Percentiles rank a stretch among this genome's conserved stretches.
These are phyloP conservation scores for Gibbula magus DNA, from an alignment of 2,888 invertebrate genomes.

Conservation along the genomic window DNA sequence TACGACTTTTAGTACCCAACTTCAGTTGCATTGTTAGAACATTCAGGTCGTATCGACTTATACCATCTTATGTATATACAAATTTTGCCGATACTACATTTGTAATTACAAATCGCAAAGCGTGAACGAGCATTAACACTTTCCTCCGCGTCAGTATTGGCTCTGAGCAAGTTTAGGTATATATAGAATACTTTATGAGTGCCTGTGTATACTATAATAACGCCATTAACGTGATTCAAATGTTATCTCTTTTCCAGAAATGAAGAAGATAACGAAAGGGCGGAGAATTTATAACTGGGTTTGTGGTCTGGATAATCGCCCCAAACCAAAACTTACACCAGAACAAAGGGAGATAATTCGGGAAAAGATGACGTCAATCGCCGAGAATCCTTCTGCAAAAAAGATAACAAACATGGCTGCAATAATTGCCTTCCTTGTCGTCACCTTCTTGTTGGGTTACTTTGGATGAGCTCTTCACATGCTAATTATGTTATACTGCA, in stretches of 20 bases:
- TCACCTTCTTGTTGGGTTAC: constrained; percentile 68
- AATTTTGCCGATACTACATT: no score
- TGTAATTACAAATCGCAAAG: no score
- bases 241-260: background rate
- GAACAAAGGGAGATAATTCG: constrained; percentile 53
- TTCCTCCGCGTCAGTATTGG: no score
- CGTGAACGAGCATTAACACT: no score
- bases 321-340: constrained; percentile 45
- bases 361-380: constrained; percentile 64
- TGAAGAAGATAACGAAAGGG: constrained; percentile 3
- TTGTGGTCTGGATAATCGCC: constrained; percentile 58
- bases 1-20: no score
- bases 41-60: no score
- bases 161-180: no score
- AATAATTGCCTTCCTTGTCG: constrained; percentile 49
- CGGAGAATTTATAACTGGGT: constrained; percentile 52
- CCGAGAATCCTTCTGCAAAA: constrained; percentile 52
- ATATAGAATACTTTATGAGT: no score
- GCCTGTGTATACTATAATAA: no score
- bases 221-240: background rate
- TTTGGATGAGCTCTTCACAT: constrained; percentile 39
- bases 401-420: constrained; percentile 57
- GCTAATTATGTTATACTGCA: no score
- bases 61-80: no score
- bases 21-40: no score